phyloP scores from a whole-genome alignment of 2,888 invertebrate genomes.

The Galeopsomyia nigrocyanea region DNA sequence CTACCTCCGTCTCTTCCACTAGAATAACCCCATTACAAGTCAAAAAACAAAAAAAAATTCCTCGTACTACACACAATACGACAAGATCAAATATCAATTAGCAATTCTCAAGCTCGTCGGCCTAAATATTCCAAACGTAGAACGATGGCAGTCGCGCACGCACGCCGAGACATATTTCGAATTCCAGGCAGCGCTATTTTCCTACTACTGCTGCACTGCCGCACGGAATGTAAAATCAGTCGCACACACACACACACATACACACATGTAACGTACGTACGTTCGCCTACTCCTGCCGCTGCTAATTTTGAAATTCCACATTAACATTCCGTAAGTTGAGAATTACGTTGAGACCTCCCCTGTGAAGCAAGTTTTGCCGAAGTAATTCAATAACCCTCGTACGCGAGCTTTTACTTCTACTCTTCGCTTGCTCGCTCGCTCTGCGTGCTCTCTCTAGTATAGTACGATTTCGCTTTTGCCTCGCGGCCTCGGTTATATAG shows the following conservation, averaged over 20 bases:
- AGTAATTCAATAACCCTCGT: constrained; percentile 27
- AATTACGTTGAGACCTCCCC: background rate
- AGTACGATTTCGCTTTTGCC: too few species aligned
- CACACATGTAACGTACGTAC: background rate
- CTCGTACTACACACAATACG: background rate
- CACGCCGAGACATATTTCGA: constrained; percentile 34
- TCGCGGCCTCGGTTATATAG: too few species aligned
- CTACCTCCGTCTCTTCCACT: too few species aligned
- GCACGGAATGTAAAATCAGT: constrained; percentile 32
- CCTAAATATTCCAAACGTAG: constrained; percentile 41
- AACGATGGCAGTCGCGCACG: background rate
- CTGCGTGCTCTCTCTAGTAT: too few species aligned
- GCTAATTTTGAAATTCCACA: constrained; percentile 37
- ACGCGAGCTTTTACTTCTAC: too few species aligned
- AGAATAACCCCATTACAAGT: too few species aligned
- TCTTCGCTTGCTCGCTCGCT: too few species aligned
- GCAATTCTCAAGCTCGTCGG: constrained; percentile 14
- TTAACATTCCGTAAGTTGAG: constrained; percentile 40
- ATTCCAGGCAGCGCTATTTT: constrained; percentile 38
- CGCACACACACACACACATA: background rate
- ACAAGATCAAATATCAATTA: constrained; percentile 40
- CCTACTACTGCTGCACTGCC: background rate
- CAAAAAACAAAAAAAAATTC: too few species aligned
- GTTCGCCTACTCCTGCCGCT: constrained; percentile 4
- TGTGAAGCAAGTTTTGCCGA: constrained; percentile 6